Base-by-base conservation (phyloP, 2,113 vertebrate genomes). In the Anser brachyrhynchus region DNA sequence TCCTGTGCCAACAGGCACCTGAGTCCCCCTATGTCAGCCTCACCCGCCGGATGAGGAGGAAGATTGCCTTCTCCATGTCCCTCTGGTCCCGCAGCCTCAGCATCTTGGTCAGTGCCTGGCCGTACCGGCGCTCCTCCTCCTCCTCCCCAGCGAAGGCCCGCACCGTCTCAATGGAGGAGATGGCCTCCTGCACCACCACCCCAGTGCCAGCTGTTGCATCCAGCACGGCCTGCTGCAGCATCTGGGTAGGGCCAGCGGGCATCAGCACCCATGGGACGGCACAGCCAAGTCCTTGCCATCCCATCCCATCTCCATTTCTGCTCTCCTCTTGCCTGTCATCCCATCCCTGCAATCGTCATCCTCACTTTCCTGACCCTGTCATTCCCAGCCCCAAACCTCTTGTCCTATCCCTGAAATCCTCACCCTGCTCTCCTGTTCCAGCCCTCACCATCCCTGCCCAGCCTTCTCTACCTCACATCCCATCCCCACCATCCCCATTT, bases 131-230 rank as follows among this genome's bases (percentile, higher is more conserved):
- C 35, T 93, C 58, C 62, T 99, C 99, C 0, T 96, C 79, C 11
- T 95, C 51, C 95, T 99, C 98, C 0, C 97, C 98, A 3, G 93
- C 98, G 49, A 98, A 99, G 91, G 98, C 98, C 31, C 98, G 98
- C 41, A 99, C 98, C 0, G 98, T 98, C 49, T 65, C 97, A 13
- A 99, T 96, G 21, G 95, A 97, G 1, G 96, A 89, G 3, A 99
- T 55, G 0, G 96, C 95, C 85, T 99, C 98, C 4, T 78, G 84
- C 4, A 98, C 98, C 82, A 98, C 85, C 49, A 98, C 97, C 43
- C 96, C 96, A 1, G 97, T 98, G 65, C 85, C 77, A 2, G 99
- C 99, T 13, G 97, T 80, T 13, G 97, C 98, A 9, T 99, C 98
- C 96, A 99, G 99, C 49, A 98, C 97, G 84, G 98, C 94, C 33